Conservation (phyloP, 2,888 invertebrate genomes). For the Spodoptera picta region DNA sequence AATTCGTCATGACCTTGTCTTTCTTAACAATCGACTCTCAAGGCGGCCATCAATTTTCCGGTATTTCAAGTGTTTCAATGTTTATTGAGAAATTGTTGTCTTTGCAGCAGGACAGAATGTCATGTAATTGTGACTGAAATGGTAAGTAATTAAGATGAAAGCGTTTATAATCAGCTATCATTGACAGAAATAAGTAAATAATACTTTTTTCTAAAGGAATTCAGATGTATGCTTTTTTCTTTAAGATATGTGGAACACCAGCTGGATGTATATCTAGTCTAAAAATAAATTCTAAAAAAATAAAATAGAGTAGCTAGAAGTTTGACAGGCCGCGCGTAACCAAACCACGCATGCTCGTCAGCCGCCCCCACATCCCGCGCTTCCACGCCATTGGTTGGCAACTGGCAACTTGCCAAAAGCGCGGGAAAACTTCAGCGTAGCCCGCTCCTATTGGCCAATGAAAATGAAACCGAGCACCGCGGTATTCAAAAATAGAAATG, state of each 20-base stretch:
- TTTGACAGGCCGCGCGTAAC: conserved; percentile 59
- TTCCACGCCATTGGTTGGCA: conserved; percentile 76
- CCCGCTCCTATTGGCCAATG: conserved; percentile 76
- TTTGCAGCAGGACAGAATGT: background rate
- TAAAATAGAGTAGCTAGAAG: conserved; percentile 55
- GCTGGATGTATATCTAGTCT: conserved; percentile 61
- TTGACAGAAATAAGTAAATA: too few species aligned
- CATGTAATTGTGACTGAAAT: background rate
- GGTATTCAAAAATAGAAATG: conserved; percentile 87
- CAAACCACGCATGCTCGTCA: conserved; percentile 66
- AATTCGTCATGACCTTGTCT: conserved; percentile 69
- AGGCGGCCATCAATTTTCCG: conserved; percentile 66
- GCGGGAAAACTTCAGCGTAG: conserved; percentile 79
- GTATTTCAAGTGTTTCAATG: conserved; percentile 65
- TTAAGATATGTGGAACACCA: conserved; percentile 46
- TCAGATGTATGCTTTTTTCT: background rate
- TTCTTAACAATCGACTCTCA: conserved; percentile 63
- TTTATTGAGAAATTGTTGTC: conserved; percentile 41
- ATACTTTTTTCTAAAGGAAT: background rate
- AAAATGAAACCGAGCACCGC: conserved; percentile 86
- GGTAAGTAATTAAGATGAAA: too few species aligned
- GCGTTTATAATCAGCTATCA: too few species aligned
- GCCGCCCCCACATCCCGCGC: conserved; percentile 75
- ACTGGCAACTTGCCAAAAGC: conserved; percentile 84
- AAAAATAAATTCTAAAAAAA: conserved; percentile 66